Conservation (phyloP, 2,113 vertebrate genomes). For the Dicentrarchus labrax region DNA sequence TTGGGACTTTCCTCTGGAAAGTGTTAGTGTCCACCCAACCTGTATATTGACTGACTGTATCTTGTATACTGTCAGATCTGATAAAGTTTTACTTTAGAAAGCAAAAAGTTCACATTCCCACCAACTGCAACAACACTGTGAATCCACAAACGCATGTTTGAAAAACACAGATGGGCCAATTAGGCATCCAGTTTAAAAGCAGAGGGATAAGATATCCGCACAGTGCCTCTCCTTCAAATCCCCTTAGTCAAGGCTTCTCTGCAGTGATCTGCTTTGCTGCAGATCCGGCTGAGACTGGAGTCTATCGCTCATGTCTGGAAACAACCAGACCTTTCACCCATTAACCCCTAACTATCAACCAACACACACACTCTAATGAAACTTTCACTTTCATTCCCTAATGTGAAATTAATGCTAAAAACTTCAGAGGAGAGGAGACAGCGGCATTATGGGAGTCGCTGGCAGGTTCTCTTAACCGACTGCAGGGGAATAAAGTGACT, state of each 20-base stretch:
- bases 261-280: conserved; percentile 68
- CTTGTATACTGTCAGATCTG: neutral
- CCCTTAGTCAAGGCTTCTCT: conserved; percentile 75
- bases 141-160: conserved; percentile 20
- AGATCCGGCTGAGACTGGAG: conserved; percentile 67
- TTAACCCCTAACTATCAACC: conserved; percentile 34
- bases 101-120: conserved; percentile 6
- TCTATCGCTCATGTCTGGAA: conserved; percentile 43
- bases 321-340: conserved; percentile 65
- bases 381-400: conserved; percentile 47
- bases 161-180: conserved; percentile 56
- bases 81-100: neutral
- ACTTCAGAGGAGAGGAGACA: conserved; percentile 53
- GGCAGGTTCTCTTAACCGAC: conserved; percentile 56
- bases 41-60: neutral
- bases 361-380: conserved; percentile 18
- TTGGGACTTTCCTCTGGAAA: neutral
- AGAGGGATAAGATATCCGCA: conserved; percentile 55
- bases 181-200: conserved; percentile 60
- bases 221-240: conserved; percentile 61
- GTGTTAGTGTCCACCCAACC: neutral
- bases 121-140: neutral
- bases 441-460: conserved; percentile 60
- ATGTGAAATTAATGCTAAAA: conserved; percentile 74
- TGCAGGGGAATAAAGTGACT: conserved; percentile 63